phyloP scores from a whole-genome alignment of 2,797 vertebrate genomes.

The Gymnoscopelus braueri region DNA sequence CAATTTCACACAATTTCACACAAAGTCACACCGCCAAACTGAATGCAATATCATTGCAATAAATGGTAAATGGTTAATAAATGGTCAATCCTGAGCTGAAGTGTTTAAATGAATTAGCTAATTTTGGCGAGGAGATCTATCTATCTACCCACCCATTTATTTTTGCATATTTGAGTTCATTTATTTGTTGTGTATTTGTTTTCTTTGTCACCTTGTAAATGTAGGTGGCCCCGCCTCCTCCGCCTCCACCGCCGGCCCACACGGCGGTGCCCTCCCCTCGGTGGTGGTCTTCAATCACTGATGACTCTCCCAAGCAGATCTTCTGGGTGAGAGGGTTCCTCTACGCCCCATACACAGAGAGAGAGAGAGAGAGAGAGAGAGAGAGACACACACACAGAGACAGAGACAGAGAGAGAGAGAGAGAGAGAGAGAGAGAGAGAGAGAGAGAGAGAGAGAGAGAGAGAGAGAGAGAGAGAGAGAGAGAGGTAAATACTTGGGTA shows the following conservation, averaged over 20 bases:
- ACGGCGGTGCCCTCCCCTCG: constrained; percentile 64
- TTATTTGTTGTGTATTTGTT: neutral
- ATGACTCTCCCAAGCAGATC: constrained; percentile 89
- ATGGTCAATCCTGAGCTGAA: too few species aligned
- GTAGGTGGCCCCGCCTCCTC: constrained; percentile 90
- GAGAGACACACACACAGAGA: too few species aligned
- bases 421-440: neutral
- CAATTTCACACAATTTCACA: too few species aligned
- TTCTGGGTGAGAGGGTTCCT: constrained; percentile 84
- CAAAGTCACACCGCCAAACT: too few species aligned
- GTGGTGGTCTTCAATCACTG: constrained; percentile 85
- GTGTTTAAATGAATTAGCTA: too few species aligned
- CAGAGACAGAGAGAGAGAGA: neutral
- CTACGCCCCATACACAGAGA: constrained; percentile 56
- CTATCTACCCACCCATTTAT: too few species aligned
- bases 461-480: neutral
- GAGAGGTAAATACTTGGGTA: constrained; percentile 12
- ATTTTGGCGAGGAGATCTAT: too few species aligned
- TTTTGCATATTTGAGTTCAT: too few species aligned
- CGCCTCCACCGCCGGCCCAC: constrained; percentile 91
- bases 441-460: neutral
- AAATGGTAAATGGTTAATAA: too few species aligned
- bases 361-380: neutral
- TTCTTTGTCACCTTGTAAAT: constrained; percentile 83
- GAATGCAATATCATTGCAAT: too few species aligned